A percentile compares a stretch with the other conserved stretches of the same genome.
phyloP scores from a whole-genome alignment of 1,140 invertebrate species.

The Augochlora pura region DNA sequence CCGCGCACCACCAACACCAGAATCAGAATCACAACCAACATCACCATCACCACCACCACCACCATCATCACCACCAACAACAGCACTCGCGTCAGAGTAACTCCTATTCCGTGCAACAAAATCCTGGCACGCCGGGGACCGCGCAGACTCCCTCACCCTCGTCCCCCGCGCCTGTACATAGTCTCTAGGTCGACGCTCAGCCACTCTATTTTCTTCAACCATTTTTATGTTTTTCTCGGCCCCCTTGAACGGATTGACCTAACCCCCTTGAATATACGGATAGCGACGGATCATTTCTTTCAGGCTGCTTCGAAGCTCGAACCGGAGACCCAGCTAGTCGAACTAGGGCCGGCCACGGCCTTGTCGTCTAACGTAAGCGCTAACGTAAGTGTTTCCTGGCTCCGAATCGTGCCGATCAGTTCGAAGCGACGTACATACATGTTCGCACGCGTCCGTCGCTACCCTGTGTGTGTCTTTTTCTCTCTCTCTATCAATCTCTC shows the following conservation, averaged over 20 bases:
- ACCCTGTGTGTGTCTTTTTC: no score
- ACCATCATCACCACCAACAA: constrained; percentile 67
- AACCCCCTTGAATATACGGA: constrained; percentile 24
- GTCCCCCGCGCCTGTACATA: constrained; percentile 80
- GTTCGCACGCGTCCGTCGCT: not conserved
- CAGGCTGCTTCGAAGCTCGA: constrained; percentile 22
- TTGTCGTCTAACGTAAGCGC: not conserved
- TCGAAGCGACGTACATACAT: not conserved
- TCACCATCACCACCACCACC: constrained; percentile 63
- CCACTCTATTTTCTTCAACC: not conserved
- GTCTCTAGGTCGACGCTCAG: constrained; percentile 67
- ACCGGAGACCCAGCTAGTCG: not conserved
- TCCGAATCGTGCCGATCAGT: not conserved
- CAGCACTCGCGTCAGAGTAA: constrained; percentile 72
- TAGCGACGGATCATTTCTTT: constrained; percentile 21
- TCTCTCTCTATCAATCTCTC: no score
- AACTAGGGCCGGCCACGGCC: not conserved
- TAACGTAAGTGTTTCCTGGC: not conserved
- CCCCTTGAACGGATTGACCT: no score
- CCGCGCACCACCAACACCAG: constrained; percentile 53
- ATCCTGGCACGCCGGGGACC: constrained; percentile 75
- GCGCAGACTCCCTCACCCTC: constrained; percentile 77
- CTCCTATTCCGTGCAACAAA: constrained; percentile 71
- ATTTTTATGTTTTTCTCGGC: not conserved
- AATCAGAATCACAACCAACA: constrained; percentile 58